Percentiles rank a stretch among this genome's conserved stretches.
These are phyloP conservation scores for Cerastoderma edule DNA, from an alignment of 2,888 invertebrate species.

Conservation along the genomic window DNA sequence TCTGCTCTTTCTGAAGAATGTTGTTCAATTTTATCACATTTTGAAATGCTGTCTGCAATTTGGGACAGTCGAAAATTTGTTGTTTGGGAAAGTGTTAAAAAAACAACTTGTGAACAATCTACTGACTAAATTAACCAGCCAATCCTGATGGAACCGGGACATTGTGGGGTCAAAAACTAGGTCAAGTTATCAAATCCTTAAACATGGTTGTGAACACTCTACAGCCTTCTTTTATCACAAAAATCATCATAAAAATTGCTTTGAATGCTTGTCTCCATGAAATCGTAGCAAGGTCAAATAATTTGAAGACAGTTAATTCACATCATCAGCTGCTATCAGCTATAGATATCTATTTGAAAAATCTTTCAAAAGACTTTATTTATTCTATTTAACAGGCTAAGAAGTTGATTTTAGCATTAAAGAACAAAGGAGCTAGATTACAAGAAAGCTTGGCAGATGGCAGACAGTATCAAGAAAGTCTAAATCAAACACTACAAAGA, in stretches of 20 bases:
- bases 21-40: too few relatives aligned
- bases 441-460: slow-evolving; percentile 49
- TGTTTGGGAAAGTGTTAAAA: too few relatives aligned
- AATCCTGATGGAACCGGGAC: too few relatives aligned
- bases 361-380: not conserved
- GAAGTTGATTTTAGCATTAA: slow-evolving; percentile 31
- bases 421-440: slow-evolving; percentile 28
- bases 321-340: not conserved
- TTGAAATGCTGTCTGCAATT: too few relatives aligned
- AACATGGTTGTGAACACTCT: too few relatives aligned
- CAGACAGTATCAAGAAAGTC: slow-evolving; percentile 33
- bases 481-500: slow-evolving; percentile 31
- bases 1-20: too few relatives aligned
- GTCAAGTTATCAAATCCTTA: too few relatives aligned
- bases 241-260: not conserved
- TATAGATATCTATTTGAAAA: not conserved
- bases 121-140: too few relatives aligned
- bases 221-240: not conserved
- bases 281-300: too few relatives aligned
- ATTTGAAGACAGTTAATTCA: not conserved
- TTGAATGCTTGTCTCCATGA: not conserved
- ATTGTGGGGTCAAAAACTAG: too few relatives aligned
- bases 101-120: too few relatives aligned
- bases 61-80: too few relatives aligned
- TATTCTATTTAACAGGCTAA: slow-evolving; percentile 31